Evolutionary conservation across 2,113 vertebrate genomes (phyloP).

Genomic region (Motacilla tschutschensis): DNA sequence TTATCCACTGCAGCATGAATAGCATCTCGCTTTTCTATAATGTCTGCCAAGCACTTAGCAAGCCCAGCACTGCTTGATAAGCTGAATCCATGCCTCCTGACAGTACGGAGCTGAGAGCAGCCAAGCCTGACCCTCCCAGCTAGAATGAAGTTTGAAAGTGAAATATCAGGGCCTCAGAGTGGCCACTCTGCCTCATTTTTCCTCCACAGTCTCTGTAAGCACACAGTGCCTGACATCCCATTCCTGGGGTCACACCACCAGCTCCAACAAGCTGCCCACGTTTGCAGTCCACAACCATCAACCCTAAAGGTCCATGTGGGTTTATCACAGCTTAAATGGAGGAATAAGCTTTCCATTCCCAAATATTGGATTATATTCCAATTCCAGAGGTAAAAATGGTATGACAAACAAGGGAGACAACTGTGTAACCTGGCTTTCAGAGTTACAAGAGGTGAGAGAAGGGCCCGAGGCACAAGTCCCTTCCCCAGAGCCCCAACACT

Average conservation of each 20-base stretch:
- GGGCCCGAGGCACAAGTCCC: rapidly evolving
- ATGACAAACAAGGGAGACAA: background rate
- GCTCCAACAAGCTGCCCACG: background rate
- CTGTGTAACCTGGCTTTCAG: background rate
- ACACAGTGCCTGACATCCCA: background rate
- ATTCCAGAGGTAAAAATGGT: background rate
- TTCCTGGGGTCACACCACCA: background rate
- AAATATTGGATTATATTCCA: background rate
- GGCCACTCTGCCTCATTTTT: background rate
- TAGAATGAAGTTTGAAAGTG: background rate
- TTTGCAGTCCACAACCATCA: background rate
- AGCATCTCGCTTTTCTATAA: constrained; percentile 41
- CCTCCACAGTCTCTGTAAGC: background rate
- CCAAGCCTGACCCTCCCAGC: constrained; percentile 50
- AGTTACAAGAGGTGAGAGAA: background rate
- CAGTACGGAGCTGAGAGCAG: background rate
- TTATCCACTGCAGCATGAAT: constrained; percentile 59
- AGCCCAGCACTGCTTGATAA: constrained; percentile 45
- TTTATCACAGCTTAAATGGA: rapidly evolving
- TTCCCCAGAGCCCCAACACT: background rate
- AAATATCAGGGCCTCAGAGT: background rate
- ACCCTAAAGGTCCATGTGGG: rapidly evolving
- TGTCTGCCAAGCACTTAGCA: constrained; percentile 54
- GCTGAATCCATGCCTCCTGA: constrained; percentile 31
- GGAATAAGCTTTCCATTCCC: background rate